Evolutionary conservation across 2,888 invertebrate species (phyloP).

Genomic region (Cantharis rufa): DNA sequence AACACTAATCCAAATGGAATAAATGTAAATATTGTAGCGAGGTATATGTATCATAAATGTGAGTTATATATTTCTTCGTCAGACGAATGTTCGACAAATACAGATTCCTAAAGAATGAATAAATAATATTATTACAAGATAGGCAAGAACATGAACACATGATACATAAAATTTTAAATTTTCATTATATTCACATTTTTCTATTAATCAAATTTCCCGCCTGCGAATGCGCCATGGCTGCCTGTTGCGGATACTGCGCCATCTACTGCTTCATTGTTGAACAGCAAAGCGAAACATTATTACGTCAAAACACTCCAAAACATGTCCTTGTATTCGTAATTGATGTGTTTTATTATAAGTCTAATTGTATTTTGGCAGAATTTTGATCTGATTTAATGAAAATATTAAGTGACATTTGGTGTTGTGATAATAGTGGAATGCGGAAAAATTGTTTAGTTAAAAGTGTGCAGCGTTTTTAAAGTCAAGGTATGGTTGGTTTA

Average conservation of each 20-base stretch:
- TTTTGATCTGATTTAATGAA: slow-evolving; percentile 13
- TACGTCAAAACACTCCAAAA: slow-evolving; percentile 38
- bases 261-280: background rate
- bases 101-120: too few relatives aligned
- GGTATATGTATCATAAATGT: too few relatives aligned
- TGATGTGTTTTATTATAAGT: slow-evolving; percentile 15
- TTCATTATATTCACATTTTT: too few relatives aligned
- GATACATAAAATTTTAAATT: too few relatives aligned
- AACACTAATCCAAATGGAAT: too few relatives aligned
- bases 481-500: slow-evolving; percentile 9
- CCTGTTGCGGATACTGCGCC: background rate
- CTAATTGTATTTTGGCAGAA: slow-evolving; percentile 17
- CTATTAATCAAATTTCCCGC: background rate
- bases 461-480: slow-evolving; percentile 4
- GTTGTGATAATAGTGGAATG: slow-evolving; percentile 4
- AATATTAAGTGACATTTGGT: background rate
- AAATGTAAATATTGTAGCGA: too few relatives aligned
- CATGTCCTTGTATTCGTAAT: slow-evolving; percentile 35
- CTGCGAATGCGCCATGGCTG: background rate
- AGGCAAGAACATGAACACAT: too few relatives aligned
- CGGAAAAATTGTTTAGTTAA: slow-evolving; percentile 3
- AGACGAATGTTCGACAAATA: too few relatives aligned
- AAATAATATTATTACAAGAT: too few relatives aligned
- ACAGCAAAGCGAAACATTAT: background rate
- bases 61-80: too few relatives aligned